Percentiles rank a stretch among this genome's conserved stretches.
phyloP scores from a whole-genome alignment of 1,140 invertebrate genomes.

The Pemphigus obesinymphae region DNA sequence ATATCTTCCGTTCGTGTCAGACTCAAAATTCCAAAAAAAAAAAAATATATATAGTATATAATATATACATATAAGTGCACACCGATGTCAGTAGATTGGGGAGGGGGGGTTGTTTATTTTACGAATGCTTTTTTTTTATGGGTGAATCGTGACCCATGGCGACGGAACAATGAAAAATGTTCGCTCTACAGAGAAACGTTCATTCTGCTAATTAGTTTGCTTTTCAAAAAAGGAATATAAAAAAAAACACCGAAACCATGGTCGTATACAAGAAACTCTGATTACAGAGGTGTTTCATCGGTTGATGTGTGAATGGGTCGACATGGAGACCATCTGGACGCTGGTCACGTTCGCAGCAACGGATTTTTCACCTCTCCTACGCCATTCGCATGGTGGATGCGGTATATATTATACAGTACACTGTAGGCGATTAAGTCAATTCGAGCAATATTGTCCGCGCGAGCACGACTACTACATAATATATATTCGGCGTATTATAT shows the following conservation, averaged over 20 bases:
- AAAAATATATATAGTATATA: too few species aligned
- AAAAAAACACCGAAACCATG: neutral
- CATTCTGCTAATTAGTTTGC: slow-evolving; percentile 1
- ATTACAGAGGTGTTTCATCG: neutral
- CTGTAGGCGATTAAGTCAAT: neutral
- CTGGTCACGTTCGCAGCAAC: slow-evolving; percentile 12
- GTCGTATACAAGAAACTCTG: neutral
- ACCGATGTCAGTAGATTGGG: neutral
- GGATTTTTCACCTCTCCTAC: neutral
- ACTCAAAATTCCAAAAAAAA: neutral
- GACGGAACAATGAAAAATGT: slow-evolving; percentile 3
- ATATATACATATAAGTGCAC: too few species aligned
- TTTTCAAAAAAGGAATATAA: neutral
- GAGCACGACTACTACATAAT: too few species aligned
- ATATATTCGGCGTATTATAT: too few species aligned
- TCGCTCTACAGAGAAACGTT: too few species aligned
- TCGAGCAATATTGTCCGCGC: neutral
- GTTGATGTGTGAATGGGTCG: neutral
- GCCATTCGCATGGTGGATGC: neutral
- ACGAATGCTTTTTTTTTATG: neutral
- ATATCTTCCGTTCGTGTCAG: neutral
- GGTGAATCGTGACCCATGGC: slow-evolving; percentile 28
- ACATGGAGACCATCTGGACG: neutral
- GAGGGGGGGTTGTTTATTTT: neutral
- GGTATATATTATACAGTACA: neutral